These are phyloP conservation scores for Lingula anatina DNA, from an alignment of 2,888 invertebrate species.

Conservation along the genomic window DNA sequence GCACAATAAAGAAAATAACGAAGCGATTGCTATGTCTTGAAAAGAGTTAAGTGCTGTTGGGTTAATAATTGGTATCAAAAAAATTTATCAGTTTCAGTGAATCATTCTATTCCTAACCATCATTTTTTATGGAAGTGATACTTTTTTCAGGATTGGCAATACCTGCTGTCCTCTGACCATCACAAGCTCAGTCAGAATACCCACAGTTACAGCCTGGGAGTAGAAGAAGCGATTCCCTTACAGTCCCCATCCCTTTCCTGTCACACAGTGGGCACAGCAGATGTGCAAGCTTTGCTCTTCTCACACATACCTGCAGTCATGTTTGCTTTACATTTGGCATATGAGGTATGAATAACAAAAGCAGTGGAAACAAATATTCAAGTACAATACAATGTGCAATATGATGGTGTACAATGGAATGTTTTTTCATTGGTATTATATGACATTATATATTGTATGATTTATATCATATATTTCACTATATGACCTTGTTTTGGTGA, in stretches of 20 bases:
- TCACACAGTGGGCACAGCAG: not conserved
- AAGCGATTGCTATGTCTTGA: no score
- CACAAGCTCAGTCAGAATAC: slow-evolving; percentile 42
- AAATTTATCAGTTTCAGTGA: no score
- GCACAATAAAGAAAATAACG: no score
- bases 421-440: no score
- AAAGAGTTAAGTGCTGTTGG: not conserved
- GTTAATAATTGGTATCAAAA: not conserved
- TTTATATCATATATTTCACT: no score
- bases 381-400: no score
- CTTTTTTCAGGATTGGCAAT: slow-evolving; percentile 70
- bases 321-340: slow-evolving; percentile 78
- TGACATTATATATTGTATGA: no score
- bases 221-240: no score
- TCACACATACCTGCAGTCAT: slow-evolving; percentile 70
- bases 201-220: not conserved
- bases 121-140: no score
- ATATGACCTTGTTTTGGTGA: no score
- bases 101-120: no score
- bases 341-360: slow-evolving; percentile 68
- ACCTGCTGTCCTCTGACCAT: slow-evolving; percentile 60
- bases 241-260: not conserved
- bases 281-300: slow-evolving; percentile 66
- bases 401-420: no score
- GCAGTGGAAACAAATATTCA: not conserved